These are phyloP conservation scores for Drosophila malerkotliana DNA, from an alignment of 1,140 invertebrate genomes.

Conservation along the genomic window DNA sequence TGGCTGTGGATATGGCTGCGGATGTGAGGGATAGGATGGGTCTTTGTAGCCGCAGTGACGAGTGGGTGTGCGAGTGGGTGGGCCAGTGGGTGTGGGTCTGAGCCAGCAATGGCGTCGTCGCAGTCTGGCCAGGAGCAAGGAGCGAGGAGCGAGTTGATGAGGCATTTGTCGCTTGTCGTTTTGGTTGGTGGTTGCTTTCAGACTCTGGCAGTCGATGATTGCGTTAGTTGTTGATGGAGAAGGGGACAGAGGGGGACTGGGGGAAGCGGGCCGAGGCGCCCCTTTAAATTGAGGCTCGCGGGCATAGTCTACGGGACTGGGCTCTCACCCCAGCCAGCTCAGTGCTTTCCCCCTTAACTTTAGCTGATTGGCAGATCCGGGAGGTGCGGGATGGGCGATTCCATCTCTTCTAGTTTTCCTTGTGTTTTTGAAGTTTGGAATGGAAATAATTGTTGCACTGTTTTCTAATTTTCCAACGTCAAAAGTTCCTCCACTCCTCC, in stretches of 20 bases:
- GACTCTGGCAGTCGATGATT: slow-evolving; percentile 69
- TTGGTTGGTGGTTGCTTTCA: slow-evolving; percentile 67
- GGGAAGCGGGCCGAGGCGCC: slow-evolving; percentile 27
- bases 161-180: slow-evolving; percentile 63
- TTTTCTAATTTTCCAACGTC: slow-evolving; percentile 73
- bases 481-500: slow-evolving; percentile 53
- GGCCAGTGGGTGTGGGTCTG: not conserved
- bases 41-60: not conserved
- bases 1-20: slow-evolving; percentile 28
- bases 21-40: slow-evolving; percentile 32
- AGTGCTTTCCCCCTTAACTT: slow-evolving; percentile 51
- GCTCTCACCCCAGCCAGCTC: slow-evolving; percentile 9
- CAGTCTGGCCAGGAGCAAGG: slow-evolving; percentile 15
- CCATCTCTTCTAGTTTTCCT: slow-evolving; percentile 35
- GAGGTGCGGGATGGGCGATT: slow-evolving; percentile 5
- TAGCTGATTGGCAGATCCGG: slow-evolving; percentile 54
- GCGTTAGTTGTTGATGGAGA: slow-evolving; percentile 74
- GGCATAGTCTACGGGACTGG: slow-evolving; percentile 41
- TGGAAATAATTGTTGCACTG: slow-evolving; percentile 72
- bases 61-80: slow-evolving; percentile 1
- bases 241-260: not conserved
- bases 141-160: slow-evolving; percentile 64
- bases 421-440: slow-evolving; percentile 50
- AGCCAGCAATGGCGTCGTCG: slow-evolving; percentile 44
- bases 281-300: slow-evolving; percentile 72